phyloP scores from a whole-genome alignment of 2,797 vertebrate species.

The Sebastes cheni region DNA sequence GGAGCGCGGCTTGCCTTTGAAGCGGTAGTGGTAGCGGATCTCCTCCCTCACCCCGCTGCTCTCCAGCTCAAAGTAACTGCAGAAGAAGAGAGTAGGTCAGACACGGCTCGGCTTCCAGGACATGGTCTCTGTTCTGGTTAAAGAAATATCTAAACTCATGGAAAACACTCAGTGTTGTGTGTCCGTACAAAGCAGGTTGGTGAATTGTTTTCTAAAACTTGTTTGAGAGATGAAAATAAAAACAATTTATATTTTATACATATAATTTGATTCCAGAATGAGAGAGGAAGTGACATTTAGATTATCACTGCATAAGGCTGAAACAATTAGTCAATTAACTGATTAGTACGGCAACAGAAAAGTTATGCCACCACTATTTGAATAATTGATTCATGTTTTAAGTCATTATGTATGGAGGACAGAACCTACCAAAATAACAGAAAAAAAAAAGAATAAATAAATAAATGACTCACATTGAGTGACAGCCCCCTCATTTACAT shows the following conservation, averaged over 20 bases:
- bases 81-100: slow-evolving; percentile 21
- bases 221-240: not conserved
- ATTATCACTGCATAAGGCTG: not conserved
- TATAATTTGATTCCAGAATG: not conserved
- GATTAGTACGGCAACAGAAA: too few species aligned
- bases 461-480: too few species aligned
- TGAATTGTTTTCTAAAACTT: not conserved
- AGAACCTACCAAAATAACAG: too few species aligned
- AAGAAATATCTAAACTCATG: too few species aligned
- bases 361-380: too few species aligned
- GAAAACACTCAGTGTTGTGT: not conserved
- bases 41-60: slow-evolving; percentile 94
- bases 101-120: not conserved
- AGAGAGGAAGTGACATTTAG: not conserved
- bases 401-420: too few species aligned
- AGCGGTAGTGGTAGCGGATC: slow-evolving; percentile 92
- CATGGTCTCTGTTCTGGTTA: too few species aligned
- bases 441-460: too few species aligned
- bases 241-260: not conserved
- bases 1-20: slow-evolving; percentile 86
- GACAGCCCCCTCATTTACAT: too few species aligned
- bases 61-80: slow-evolving; percentile 96
- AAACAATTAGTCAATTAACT: too few species aligned
- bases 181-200: not conserved
- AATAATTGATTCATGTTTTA: too few species aligned